Base-by-base conservation (phyloP, 2,113 vertebrate species). In the Oncorhynchus keta region DNA sequence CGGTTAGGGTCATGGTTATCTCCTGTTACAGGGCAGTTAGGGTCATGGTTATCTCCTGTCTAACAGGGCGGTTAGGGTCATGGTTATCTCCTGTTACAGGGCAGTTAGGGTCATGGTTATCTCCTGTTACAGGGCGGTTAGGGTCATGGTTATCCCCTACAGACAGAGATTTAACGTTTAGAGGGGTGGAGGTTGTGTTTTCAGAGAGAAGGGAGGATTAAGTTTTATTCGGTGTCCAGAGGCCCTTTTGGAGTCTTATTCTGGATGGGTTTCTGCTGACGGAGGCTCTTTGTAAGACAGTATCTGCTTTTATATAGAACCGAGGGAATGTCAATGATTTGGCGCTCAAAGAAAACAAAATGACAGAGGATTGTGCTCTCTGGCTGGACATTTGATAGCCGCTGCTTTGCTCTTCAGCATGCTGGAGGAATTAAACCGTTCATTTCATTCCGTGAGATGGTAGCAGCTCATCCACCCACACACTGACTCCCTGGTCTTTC, bases 161-260 rank as follows among this genome's bases (percentile, higher is more conserved):
- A 70, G 45, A 49, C 39, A 48, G 45, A 24, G 68, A 70, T 68
- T 77, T 14, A 16, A 72, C 12, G 18, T 28, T 65, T 65, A 24
- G 9, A 65, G 11, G 1, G n/a, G 62, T 2, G 16, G 65, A 14
- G 3, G 24, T 26, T 67, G 28, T 67, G 14, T 14, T 22, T 14
- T 35, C 12, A 67, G 72, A 49, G 62, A 57, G 11, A 70, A 57
- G 74, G 12, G 14, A 48, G 80, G 77, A 72, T 55, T 16, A 59
- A 68, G 69, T 79, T 73, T 73, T 73, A 69, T 35, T 45, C 51
- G 6, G 76, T 73, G 65, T 77, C 73, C 14, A 28, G 65, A 28
- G 65, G 13, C 72, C 77, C 49, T 12, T 48, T 51, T 70, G 45
- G 45, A 69, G 13, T 13, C 28, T 14, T 32, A 13, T 28, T 32